Conservation (phyloP, 2,888 invertebrate genomes). For the Acrocyrtus sp. region DNA sequence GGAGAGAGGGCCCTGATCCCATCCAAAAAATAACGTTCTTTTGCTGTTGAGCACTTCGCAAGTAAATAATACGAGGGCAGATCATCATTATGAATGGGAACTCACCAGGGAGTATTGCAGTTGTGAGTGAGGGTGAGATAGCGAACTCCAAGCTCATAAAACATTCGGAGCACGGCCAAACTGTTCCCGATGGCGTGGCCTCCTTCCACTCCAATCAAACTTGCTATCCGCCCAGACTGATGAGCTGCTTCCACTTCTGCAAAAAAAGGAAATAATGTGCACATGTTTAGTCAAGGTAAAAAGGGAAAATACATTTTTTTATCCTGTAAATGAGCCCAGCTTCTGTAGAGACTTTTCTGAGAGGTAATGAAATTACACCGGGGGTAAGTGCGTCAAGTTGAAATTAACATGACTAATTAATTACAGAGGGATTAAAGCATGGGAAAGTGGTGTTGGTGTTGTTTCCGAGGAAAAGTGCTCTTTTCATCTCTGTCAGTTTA, state of each 20-base stretch:
- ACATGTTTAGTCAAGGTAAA: too few relatives aligned
- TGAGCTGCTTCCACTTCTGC: conserved; percentile 63
- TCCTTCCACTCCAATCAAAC: conserved; percentile 63
- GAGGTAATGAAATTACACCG: background rate
- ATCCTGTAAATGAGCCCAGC: too few relatives aligned
- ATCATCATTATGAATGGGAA: conserved; percentile 44
- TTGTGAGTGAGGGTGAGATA: conserved; percentile 76
- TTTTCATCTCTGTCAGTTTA: background rate
- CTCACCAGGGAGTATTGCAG: conserved; percentile 63
- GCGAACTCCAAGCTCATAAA: conserved; percentile 77
- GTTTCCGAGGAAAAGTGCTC: background rate
- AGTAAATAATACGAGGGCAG: conserved; percentile 1
- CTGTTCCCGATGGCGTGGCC: conserved; percentile 87
- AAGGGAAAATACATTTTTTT: conserved; percentile 1
- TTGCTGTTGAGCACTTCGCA: background rate
- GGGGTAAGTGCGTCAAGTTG: conserved; percentile 10
- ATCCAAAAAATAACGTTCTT: too few relatives aligned
- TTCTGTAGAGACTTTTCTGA: too few relatives aligned
- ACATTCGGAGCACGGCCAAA: conserved; percentile 81
- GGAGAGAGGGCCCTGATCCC: background rate
- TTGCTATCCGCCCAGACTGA: conserved; percentile 60
- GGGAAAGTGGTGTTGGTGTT: background rate
- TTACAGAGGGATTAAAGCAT: conserved; percentile 1
- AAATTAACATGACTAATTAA: conserved; percentile 47
- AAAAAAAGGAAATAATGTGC: conserved; percentile 5